Base-by-base conservation (phyloP, 23 tunicate species). In the Pegea sp. region DNA sequence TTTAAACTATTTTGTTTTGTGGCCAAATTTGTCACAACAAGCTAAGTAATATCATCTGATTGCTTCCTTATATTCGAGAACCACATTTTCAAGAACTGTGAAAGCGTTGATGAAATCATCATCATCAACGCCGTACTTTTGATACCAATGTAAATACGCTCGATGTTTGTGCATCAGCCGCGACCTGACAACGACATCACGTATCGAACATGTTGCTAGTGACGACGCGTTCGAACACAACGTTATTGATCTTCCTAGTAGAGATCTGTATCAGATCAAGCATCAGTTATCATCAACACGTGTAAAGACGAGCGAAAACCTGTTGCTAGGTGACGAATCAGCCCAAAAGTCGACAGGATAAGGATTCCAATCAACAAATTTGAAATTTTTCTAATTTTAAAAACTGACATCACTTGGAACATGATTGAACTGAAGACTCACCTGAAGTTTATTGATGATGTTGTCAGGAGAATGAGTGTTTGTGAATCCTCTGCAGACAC, bases 71-170 rank as follows among this genome's bases (percentile, higher is more conserved):
- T 70, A 70, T 34, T 66, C 62, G 5, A 44, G 48, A 23, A 62
- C 69, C 5, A 70, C 52, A 26, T 53, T 57, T 26, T 50, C 28
- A 21, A 81, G 13, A 18, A 68, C 54, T 0, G 67, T 68, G 32
- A 81, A 81, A 50, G 75, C 76, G 11, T 67, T 56, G 25, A 20
- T 23, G 57, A 81, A 81, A 50, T 67, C 76, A 19, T 52, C 50
- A 16, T 60, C 51, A 33, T 21, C 26, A 2, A 59, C 42, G 3
- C 76, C 84, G 56, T 72, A 57, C 34, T 65, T 61, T 48, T 53
- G 57, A 49, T 81, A 81, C 94, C 94, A 81, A 57, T 81, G 94
- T 30, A 81, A 30, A 56, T 81, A 81, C 18, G 94, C 94, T 33
- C 42, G 46, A 13, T 52, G 57, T 5, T 66, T 34, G 34, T 50